Conservation (phyloP, 2,797 vertebrate species). For the Typhlichthys subterraneus region DNA sequence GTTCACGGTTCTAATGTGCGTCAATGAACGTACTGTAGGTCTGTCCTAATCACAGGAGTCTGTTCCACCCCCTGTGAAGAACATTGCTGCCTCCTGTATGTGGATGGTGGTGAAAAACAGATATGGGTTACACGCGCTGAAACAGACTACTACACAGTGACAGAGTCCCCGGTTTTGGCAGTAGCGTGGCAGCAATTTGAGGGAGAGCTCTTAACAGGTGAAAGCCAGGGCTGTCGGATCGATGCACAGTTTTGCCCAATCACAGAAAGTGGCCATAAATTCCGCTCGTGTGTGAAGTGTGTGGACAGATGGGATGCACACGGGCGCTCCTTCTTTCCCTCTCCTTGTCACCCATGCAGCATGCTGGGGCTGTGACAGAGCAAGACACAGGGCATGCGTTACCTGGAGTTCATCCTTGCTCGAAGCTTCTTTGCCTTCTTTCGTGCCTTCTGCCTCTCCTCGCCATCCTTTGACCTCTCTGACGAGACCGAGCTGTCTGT, state of each 20-base stretch:
- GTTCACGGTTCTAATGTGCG: too few species aligned
- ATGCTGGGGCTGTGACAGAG: slow-evolving; percentile 16
- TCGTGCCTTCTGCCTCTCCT: slow-evolving; percentile 91
- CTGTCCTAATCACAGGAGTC: slow-evolving; percentile 67
- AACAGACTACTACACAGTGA: slow-evolving; percentile 84
- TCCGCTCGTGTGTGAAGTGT: slow-evolving; percentile 89
- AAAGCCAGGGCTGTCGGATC: slow-evolving; percentile 85
- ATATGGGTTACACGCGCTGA: slow-evolving; percentile 91
- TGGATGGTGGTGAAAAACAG: slow-evolving; percentile 98
- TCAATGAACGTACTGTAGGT: too few species aligned
- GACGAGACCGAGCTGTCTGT: slow-evolving; percentile 83
- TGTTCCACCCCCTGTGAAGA: slow-evolving; percentile 83
- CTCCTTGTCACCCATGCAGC: slow-evolving; percentile 72
- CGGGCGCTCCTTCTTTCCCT: slow-evolving; percentile 76
- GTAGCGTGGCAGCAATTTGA: slow-evolving; percentile 88
- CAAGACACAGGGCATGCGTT: slow-evolving; percentile 31
- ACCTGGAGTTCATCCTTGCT: slow-evolving; percentile 96
- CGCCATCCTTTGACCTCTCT: slow-evolving; percentile 86
- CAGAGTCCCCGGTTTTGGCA: slow-evolving; percentile 86
- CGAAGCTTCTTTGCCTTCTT: slow-evolving; percentile 97
- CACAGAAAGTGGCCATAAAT: slow-evolving; percentile 99
- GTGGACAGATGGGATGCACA: slow-evolving; percentile 84
- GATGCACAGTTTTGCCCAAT: slow-evolving; percentile 93
- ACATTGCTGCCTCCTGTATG: slow-evolving; percentile 89
- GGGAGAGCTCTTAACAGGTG: slow-evolving; percentile 97